Conservation (phyloP, 2,888 invertebrate species). For the Julus scanicus region DNA sequence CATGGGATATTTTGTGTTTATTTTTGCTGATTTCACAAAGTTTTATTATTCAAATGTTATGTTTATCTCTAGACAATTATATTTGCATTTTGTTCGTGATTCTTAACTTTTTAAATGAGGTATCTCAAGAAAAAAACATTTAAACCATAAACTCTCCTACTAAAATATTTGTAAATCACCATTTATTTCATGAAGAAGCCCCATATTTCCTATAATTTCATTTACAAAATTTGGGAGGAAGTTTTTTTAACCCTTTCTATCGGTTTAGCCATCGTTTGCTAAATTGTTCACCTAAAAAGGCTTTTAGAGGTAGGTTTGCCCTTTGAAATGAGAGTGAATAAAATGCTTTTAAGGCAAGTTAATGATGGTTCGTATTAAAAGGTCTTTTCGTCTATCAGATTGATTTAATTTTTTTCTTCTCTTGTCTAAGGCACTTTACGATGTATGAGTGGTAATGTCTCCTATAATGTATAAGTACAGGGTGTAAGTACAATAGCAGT, state of each 20-base stretch:
- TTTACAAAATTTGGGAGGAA: neutral
- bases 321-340: neutral
- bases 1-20: too few species aligned
- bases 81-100: too few species aligned
- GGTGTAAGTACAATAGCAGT: neutral
- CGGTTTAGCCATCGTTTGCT: neutral
- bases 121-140: too few species aligned
- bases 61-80: too few species aligned
- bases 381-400: slow-evolving; percentile 35
- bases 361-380: slow-evolving; percentile 25
- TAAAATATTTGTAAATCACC: too few species aligned
- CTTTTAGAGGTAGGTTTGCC: neutral
- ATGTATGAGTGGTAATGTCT: neutral
- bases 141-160: too few species aligned
- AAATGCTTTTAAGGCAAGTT: slow-evolving; percentile 25
- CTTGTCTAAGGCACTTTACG: neutral
- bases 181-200: neutral
- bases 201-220: neutral
- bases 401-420: slow-evolving; percentile 2
- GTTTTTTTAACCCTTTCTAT: neutral
- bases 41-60: too few species aligned
- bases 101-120: too few species aligned
- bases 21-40: too few species aligned
- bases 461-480: neutral
- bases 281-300: neutral